Conservation (phyloP, 2,888 invertebrate genomes). For the Agonopterix subpropinquella region DNA sequence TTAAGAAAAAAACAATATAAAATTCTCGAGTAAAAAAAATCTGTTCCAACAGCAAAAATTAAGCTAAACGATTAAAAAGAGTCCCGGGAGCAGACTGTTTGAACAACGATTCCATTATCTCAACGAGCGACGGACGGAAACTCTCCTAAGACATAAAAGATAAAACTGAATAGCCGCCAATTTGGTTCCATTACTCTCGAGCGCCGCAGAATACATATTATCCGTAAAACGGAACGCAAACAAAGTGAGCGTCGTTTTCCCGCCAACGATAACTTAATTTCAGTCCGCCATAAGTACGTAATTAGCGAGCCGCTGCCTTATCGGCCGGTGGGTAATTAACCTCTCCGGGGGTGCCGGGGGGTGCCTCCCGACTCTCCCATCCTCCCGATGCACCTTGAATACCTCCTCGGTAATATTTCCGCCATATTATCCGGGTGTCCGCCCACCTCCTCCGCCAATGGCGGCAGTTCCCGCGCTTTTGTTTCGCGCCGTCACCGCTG, state of each 20-base stretch:
- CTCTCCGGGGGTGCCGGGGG: conserved; percentile 41
- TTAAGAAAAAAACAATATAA: background rate
- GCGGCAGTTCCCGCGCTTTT: conserved; percentile 71
- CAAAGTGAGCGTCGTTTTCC: conserved; percentile 72
- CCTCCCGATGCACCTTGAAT: conserved; percentile 58
- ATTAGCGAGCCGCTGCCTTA: conserved; percentile 75
- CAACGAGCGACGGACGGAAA: conserved; percentile 18
- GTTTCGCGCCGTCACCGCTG: conserved; percentile 57
- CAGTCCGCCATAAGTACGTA: conserved; percentile 75
- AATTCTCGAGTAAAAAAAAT: conserved; percentile 8
- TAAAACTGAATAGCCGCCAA: conserved; percentile 68
- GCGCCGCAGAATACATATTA: conserved; percentile 64
- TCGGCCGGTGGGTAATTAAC: conserved; percentile 75
- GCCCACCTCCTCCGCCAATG: conserved; percentile 73
- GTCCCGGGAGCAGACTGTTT: conserved; percentile 46
- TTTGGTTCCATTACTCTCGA: conserved; percentile 70
- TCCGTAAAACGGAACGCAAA: conserved; percentile 74
- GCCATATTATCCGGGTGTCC: conserved; percentile 70
- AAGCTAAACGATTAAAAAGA: conserved; percentile 68
- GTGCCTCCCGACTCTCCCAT: conserved; percentile 29
- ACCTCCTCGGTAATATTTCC: conserved; percentile 73
- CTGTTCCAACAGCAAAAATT: conserved; percentile 45
- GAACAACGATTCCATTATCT: conserved; percentile 70
- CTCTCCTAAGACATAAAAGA: conserved; percentile 56
- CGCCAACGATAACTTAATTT: conserved; percentile 75